These are phyloP conservation scores for Trachelus stipa DNA, from an alignment of 2,888 invertebrate species.

Conservation along the genomic window DNA sequence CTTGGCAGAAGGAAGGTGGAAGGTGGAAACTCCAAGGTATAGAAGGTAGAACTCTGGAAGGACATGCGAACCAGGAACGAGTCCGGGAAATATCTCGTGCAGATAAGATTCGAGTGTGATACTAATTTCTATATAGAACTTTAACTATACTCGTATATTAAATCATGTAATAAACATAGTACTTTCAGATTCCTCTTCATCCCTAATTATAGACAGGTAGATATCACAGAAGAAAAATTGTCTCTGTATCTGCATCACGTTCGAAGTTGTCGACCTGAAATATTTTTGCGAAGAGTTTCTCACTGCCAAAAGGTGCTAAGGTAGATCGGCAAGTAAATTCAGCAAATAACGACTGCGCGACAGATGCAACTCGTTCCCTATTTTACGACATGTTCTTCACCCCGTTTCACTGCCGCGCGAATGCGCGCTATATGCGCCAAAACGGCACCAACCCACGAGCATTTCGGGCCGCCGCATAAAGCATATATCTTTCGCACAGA, in stretches of 20 bases:
- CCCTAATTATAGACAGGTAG: too few species aligned
- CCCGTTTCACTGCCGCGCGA: background rate
- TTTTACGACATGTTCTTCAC: background rate
- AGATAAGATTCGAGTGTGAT: constrained; percentile 50
- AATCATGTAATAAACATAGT: too few species aligned
- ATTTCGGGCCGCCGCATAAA: constrained; percentile 4
- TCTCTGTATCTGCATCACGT: background rate
- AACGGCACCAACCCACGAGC: background rate
- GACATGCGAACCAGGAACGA: constrained; percentile 58
- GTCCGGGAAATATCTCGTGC: constrained; percentile 49
- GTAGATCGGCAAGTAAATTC: constrained; percentile 1
- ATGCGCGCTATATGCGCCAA: background rate
- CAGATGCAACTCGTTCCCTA: background rate
- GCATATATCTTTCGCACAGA: constrained; percentile 10
- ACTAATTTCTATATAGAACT: constrained; percentile 49
- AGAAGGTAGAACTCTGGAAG: constrained; percentile 41
- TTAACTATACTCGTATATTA: too few species aligned
- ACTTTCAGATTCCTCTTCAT: too few species aligned
- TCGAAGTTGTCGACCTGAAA: background rate
- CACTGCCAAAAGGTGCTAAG: background rate
- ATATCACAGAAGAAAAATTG: background rate
- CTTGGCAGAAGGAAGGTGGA: constrained; percentile 12
- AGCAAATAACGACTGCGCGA: background rate
- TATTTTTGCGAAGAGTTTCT: background rate
- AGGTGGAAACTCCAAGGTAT: background rate